phyloP scores from a whole-genome alignment of 2,797 vertebrate species.

The Tarsius wallacei region DNA sequence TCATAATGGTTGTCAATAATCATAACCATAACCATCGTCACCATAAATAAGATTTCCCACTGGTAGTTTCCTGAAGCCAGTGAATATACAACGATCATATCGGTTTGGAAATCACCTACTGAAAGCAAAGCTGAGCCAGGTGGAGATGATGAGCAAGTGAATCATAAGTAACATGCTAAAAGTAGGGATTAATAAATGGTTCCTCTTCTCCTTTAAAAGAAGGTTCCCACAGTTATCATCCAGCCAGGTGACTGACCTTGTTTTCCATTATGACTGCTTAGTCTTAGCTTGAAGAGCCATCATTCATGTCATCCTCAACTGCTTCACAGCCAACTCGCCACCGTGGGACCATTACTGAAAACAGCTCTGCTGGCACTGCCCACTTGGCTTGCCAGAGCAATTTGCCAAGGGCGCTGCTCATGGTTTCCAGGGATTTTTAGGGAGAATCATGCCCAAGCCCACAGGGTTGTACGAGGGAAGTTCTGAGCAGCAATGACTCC shows the following conservation, averaged over 20 bases:
- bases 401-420: neutral
- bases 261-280: slow-evolving; percentile 25
- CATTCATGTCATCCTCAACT: neutral
- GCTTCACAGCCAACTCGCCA: neutral
- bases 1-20: slow-evolving; percentile 47
- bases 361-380: neutral
- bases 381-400: neutral
- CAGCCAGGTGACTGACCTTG: slow-evolving; percentile 55
- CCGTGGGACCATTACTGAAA: neutral
- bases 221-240: neutral
- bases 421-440: neutral
- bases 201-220: neutral
- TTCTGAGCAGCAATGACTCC: neutral
- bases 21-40: slow-evolving; percentile 29
- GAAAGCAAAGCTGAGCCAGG: neutral
- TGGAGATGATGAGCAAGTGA: neutral
- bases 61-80: neutral
- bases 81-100: neutral
- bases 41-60: slow-evolving; percentile 14
- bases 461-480: neutral
- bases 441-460: neutral
- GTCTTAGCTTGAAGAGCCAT: slow-evolving; percentile 31
- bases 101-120: neutral
- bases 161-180: neutral
- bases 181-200: neutral